Conservation (phyloP, 2,888 invertebrate species). For the Hofmannophila pseudospretella region DNA sequence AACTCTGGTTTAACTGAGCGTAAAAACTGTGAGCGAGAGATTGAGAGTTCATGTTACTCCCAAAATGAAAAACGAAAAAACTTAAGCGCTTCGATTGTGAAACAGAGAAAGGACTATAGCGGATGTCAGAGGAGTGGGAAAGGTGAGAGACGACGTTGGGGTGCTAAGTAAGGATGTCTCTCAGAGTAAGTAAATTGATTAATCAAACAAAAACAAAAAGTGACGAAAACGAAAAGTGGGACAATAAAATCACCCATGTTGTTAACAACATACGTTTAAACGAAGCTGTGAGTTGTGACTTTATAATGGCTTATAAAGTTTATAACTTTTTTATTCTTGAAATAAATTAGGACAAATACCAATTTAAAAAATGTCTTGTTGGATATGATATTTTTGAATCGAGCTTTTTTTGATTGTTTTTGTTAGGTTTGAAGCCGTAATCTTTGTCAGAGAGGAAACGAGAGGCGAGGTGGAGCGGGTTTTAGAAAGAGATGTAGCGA, state of each 20-base stretch:
- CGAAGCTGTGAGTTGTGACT: conserved; percentile 22
- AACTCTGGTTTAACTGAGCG: conserved; percentile 63
- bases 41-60: conserved; percentile 71
- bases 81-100: conserved; percentile 32
- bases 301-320: conserved; percentile 35
- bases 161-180: conserved; percentile 18
- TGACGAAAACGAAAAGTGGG: conserved; percentile 8
- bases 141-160: conserved; percentile 21
- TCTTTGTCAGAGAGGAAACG: conserved; percentile 55
- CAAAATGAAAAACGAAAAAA: conserved; percentile 54
- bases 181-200: conserved; percentile 27
- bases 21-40: conserved; percentile 66
- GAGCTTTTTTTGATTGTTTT: conserved; percentile 33
- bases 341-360: conserved; percentile 34
- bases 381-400: conserved; percentile 23
- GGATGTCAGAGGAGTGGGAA: conserved; percentile 37
- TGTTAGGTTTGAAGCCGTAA: conserved; percentile 45
- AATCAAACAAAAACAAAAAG: conserved; percentile 15
- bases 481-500: conserved; percentile 56
- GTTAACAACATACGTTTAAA: conserved; percentile 9
- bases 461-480: conserved; percentile 59
- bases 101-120: conserved; percentile 38
- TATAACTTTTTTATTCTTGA: conserved; percentile 31
- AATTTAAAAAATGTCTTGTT: conserved; percentile 53
- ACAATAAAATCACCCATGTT: conserved; percentile 14